phyloP scores from a whole-genome alignment of 2,113 vertebrate species.

The Sorex fumeus region DNA sequence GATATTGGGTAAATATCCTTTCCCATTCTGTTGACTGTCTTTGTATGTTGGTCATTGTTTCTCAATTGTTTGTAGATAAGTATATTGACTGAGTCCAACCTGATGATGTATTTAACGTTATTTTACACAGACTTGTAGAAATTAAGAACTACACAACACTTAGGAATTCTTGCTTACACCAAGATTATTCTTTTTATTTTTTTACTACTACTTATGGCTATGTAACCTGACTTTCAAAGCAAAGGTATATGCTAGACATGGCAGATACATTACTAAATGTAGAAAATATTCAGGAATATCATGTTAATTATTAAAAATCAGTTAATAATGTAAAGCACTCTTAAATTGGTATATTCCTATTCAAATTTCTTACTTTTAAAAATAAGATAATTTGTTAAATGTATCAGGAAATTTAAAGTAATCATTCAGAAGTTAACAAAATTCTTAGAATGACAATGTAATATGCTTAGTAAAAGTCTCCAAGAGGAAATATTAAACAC shows the following conservation, averaged over 20 bases:
- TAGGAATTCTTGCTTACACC: neutral
- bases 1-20: too few relatives aligned
- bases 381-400: neutral
- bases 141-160: neutral
- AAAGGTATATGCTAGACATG: neutral
- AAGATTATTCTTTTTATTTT: slow-evolving; percentile 2
- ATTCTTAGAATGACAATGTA: slow-evolving; percentile 11
- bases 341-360: neutral
- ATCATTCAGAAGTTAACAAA: neutral
- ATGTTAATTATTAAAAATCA: neutral
- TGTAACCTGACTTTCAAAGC: slow-evolving; percentile 46
- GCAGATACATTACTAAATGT: neutral
- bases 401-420: neutral
- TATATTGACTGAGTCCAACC: neutral
- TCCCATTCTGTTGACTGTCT: too few relatives aligned
- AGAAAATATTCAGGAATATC: slow-evolving; percentile 30
- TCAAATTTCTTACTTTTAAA: neutral
- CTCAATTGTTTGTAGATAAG: neutral
- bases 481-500: slow-evolving; percentile 43
- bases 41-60: too few relatives aligned
- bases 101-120: neutral
- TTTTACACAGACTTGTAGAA: neutral
- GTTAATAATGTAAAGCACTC: neutral
- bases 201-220: neutral
- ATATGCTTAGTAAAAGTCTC: neutral